phyloP scores from a whole-genome alignment of 2,888 invertebrate genomes.

The Cheilosia scutellata region DNA sequence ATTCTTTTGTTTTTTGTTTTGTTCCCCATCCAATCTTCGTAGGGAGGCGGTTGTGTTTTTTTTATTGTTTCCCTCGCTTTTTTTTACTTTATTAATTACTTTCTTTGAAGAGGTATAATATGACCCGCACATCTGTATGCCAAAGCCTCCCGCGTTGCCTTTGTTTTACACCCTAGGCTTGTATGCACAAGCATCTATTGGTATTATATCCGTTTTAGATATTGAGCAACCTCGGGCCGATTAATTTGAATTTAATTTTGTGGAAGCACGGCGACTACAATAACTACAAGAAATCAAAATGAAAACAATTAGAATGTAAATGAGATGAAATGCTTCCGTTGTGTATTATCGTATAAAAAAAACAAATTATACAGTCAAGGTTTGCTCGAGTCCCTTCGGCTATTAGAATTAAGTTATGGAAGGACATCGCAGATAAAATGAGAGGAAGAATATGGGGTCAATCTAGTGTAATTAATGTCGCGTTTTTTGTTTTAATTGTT shows the following conservation, averaged over 20 bases:
- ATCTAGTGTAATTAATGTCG: slow-evolving; percentile 59
- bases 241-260: slow-evolving; percentile 73
- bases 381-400: slow-evolving; percentile 28
- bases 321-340: slow-evolving; percentile 43
- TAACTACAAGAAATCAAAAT: slow-evolving; percentile 55
- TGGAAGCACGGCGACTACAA: slow-evolving; percentile 60
- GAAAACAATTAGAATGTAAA: slow-evolving; percentile 75
- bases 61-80: slow-evolving; percentile 2
- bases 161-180: slow-evolving; percentile 24
- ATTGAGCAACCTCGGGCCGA: slow-evolving; percentile 50
- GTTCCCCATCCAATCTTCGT: slow-evolving; percentile 10
- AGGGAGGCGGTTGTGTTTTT: slow-evolving; percentile 25
- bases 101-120: slow-evolving; percentile 61
- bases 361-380: slow-evolving; percentile 33
- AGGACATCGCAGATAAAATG: slow-evolving; percentile 31
- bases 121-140: slow-evolving; percentile 42
- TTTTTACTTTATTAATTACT: slow-evolving; percentile 69
- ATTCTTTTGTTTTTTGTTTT: slow-evolving; percentile 20
- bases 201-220: slow-evolving; percentile 30
- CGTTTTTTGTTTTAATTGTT: slow-evolving; percentile 45
- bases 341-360: slow-evolving; percentile 7
- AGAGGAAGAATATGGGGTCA: slow-evolving; percentile 40
- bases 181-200: background rate
- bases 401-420: slow-evolving; percentile 61
- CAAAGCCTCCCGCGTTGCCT: slow-evolving; percentile 32